phyloP scores from a whole-genome alignment of 2,113 vertebrate genomes.

The Sminthopsis crassicaudata region DNA sequence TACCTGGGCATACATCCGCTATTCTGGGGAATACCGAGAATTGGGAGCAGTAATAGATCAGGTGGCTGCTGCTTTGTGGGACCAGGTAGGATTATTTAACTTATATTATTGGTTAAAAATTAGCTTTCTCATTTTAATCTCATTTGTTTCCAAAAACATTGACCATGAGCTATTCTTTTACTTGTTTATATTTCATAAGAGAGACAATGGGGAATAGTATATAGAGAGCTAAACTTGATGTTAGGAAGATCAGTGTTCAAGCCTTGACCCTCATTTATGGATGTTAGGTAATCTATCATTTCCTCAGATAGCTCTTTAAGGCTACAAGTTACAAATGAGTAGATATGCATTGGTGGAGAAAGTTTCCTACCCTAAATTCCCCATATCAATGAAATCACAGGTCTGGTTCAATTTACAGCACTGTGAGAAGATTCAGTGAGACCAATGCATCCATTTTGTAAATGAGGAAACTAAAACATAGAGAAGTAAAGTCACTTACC shows the following conservation, averaged over 20 bases:
- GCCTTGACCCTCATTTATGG: background rate
- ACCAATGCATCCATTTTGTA: background rate
- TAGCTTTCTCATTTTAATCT: background rate
- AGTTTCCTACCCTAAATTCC: background rate
- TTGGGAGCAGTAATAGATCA: conserved; percentile 99
- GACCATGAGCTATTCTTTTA: background rate
- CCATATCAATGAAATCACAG: background rate
- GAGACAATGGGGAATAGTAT: background rate
- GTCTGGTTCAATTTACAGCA: background rate
- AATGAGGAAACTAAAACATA: background rate
- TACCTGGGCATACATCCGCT: conserved; percentile 99
- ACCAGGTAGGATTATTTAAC: conserved; percentile 90
- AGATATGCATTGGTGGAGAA: background rate
- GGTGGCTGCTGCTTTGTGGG: conserved; percentile 98
- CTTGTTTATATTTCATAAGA: background rate
- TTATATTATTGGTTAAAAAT: conserved; percentile 34
- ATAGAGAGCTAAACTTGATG: background rate
- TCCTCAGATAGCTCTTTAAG: background rate
- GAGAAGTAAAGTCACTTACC: background rate
- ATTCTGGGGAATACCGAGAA: conserved; percentile 98
- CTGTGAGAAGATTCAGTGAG: background rate
- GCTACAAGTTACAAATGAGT: background rate
- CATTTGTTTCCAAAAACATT: background rate
- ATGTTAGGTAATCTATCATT: background rate
- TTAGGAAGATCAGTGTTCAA: background rate